Evolutionary conservation across 2,888 invertebrate species (phyloP).

Genomic region (Drosophila tripunctata): DNA sequence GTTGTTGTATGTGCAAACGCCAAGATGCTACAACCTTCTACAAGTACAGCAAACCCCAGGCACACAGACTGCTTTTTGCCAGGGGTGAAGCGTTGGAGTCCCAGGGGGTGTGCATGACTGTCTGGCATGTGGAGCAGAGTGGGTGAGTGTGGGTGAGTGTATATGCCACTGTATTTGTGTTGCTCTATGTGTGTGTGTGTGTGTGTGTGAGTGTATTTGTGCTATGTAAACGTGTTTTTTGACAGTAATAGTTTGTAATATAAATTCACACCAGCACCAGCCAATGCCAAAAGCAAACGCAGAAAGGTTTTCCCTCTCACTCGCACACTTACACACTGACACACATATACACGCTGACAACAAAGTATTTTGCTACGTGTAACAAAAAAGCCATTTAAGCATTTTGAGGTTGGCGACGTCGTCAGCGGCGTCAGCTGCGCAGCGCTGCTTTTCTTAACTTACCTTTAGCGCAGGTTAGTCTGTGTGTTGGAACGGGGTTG

Average conservation of each 20-base stretch:
- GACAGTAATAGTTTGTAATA: slow-evolving; percentile 81
- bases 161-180: too few species aligned
- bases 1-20: slow-evolving; percentile 35
- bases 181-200: slow-evolving; percentile 17
- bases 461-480: slow-evolving; percentile 20
- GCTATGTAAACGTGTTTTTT: slow-evolving; percentile 81
- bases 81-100: slow-evolving; percentile 28
- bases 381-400: slow-evolving; percentile 81
- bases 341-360: slow-evolving; percentile 54
- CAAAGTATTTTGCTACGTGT: slow-evolving; percentile 80
- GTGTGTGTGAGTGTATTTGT: slow-evolving; percentile 63
- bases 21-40: slow-evolving; percentile 58
- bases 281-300: slow-evolving; percentile 61
- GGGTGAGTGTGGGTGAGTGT: slow-evolving; percentile 24
- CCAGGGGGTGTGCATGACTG: slow-evolving; percentile 58
- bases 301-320: slow-evolving; percentile 37
- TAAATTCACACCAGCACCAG: slow-evolving; percentile 76
- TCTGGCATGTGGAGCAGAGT: slow-evolving; percentile 38
- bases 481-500: background rate
- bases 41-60: slow-evolving; percentile 47
- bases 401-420: slow-evolving; percentile 72
- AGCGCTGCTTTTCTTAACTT: slow-evolving; percentile 52
- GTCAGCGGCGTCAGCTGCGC: slow-evolving; percentile 48
- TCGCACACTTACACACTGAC: background rate
- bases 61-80: slow-evolving; percentile 31